Base-by-base conservation (phyloP, 2,888 invertebrate genomes). In the Xestia ashworthii region DNA sequence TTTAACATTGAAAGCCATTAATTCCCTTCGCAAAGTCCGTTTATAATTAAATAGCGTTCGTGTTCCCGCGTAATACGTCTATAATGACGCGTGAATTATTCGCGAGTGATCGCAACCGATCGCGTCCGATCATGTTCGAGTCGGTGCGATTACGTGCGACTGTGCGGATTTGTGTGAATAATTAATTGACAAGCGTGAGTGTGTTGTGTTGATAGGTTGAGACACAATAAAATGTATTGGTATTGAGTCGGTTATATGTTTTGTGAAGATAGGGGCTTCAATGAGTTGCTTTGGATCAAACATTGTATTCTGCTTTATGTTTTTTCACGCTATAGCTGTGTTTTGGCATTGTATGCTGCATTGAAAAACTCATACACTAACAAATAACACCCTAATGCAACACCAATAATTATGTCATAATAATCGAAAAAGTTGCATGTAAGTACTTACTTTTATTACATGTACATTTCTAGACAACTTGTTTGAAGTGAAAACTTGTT, bases 21-120 rank as follows among this genome's bases (percentile, higher is more conserved):
- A 83, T 82, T 70, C 80, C 41, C 83, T 77, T 82, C 70, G 70
- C 66, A 69, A 19, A 32, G 78, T 72, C 68, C 80, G 70, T 67
- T 71, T 80, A 84, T 84, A 84, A 82, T 82, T 84, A 84, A 84
- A 74, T 71, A 62, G 67, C 25, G 38, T 46, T 77, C 78, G 68
- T 80, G 79, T 80, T 77, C 70, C 48, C 71, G 67, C 62, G 62
- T 67, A 74, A 74, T 64, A 53, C 60, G 44, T 72, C 65, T 46
- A 72, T 69, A 79, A 79, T 72, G 73, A 65, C 71, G 25, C 58
- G 70, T 76, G 53, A 77, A 77, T 80, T 82, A 82, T 66, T 83
- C 80, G 77, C 50, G 38, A 19, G 50, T 32, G 78, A 78, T 74
- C 46, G 60, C 44, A 44, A 11, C 32, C 44, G 71, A 70, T 48